phyloP scores from a whole-genome alignment of 1,140 invertebrate species.

The Procambarus clarkii region DNA sequence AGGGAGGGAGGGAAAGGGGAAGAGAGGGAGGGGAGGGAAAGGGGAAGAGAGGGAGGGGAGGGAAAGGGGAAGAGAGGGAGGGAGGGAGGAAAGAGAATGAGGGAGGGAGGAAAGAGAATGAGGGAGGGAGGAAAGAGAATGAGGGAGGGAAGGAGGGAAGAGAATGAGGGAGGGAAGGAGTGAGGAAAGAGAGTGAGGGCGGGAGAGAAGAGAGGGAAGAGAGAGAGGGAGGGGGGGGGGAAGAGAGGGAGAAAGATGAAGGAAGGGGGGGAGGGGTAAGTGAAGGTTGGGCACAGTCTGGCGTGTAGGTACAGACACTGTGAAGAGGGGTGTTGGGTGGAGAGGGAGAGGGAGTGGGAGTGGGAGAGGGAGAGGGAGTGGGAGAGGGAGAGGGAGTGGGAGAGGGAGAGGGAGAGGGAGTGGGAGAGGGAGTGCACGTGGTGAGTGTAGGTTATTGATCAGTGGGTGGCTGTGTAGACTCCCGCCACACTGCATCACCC shows the following conservation, averaged over 20 bases:
- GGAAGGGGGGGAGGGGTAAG: too few species aligned
- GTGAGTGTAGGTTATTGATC: slow-evolving; percentile 37
- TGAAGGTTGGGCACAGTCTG: too few species aligned
- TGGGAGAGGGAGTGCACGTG: not conserved
- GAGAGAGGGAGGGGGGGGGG: too few species aligned
- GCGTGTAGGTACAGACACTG: too few species aligned
- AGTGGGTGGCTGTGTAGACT: not conserved
- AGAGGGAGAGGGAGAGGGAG: not conserved
- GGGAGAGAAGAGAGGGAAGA: too few species aligned
- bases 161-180: not conserved
- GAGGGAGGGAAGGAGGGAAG: not conserved
- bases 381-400: not conserved
- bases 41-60: not conserved
- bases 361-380: too few species aligned
- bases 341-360: too few species aligned
- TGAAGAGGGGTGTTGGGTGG: too few species aligned
- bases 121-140: not conserved
- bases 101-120: not conserved
- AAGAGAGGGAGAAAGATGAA: too few species aligned
- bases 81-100: not conserved
- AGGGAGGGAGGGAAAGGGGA: not conserved
- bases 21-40: not conserved
- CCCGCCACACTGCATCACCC: not conserved
- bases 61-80: not conserved
- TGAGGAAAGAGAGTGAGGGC: too few species aligned